Percentiles rank a stretch among this genome's conserved stretches.
Conservation (phyloP, 2,888 invertebrate genomes). For the Tetheella fluctuosa region DNA sequence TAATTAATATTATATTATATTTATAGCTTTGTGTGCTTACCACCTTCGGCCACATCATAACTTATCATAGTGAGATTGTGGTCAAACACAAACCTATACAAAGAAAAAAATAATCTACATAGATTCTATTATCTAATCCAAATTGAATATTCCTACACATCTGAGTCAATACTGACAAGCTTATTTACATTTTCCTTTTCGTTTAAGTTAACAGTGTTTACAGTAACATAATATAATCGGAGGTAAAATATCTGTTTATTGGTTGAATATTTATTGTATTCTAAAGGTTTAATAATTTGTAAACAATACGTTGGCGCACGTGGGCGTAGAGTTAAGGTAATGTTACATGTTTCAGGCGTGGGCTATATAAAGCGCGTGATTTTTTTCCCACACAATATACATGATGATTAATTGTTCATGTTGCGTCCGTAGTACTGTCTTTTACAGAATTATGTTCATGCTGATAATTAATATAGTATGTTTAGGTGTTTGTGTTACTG, state of each 20-base stretch:
- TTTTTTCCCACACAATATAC: slow-evolving; percentile 3
- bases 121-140: background rate
- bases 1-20: too few relatives aligned
- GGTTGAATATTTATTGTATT: background rate
- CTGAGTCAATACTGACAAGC: background rate
- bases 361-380: background rate
- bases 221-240: background rate
- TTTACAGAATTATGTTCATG: background rate
- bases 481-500: background rate
- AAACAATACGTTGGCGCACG: background rate
- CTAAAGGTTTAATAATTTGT: background rate
- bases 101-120: too few relatives aligned
- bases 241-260: background rate
- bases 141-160: background rate
- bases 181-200: background rate
- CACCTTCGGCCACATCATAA: too few relatives aligned
- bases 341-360: background rate
- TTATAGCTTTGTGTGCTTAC: too few relatives aligned
- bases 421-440: background rate
- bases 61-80: too few relatives aligned
- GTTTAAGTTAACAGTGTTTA: background rate
- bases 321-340: background rate
- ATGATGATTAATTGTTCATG: slow-evolving; percentile 1
- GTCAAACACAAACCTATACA: too few relatives aligned
- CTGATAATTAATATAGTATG: background rate